phyloP scores from a whole-genome alignment of 2,888 invertebrate species.

The Carterocephalus palaemon region DNA sequence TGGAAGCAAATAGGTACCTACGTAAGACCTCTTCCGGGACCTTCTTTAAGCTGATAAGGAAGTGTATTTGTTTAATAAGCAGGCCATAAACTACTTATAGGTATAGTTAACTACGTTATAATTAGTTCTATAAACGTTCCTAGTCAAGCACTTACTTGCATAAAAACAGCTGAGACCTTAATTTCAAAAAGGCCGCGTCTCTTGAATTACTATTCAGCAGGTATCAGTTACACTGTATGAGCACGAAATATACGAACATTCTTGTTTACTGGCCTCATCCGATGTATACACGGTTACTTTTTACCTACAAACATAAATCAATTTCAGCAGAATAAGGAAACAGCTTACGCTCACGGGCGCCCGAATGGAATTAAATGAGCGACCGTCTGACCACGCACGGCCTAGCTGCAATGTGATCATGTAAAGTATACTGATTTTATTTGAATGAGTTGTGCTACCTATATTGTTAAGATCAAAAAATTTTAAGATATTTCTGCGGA shows the following conservation, averaged over 20 bases:
- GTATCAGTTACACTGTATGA: too few species aligned
- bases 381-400: slow-evolving; percentile 37
- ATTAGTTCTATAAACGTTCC: too few species aligned
- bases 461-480: slow-evolving; percentile 25
- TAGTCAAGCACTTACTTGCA: slow-evolving; percentile 8
- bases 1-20: too few species aligned
- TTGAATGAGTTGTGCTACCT: slow-evolving; percentile 14
- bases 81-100: too few species aligned
- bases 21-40: too few species aligned
- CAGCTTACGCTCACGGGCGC: slow-evolving; percentile 39
- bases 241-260: too few species aligned
- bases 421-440: slow-evolving; percentile 21
- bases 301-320: neutral
- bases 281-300: too few species aligned
- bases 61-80: too few species aligned
- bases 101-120: too few species aligned
- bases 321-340: neutral
- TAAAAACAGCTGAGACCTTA: neutral
- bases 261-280: too few species aligned
- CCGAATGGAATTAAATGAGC: slow-evolving; percentile 51
- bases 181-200: neutral
- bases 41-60: too few species aligned
- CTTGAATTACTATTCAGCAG: too few species aligned
- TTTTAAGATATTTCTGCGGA: neutral
- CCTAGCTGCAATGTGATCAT: slow-evolving; percentile 39